These are phyloP conservation scores for Tarsius wallacei DNA, from an alignment of 2,797 vertebrate species.

Conservation along the genomic window DNA sequence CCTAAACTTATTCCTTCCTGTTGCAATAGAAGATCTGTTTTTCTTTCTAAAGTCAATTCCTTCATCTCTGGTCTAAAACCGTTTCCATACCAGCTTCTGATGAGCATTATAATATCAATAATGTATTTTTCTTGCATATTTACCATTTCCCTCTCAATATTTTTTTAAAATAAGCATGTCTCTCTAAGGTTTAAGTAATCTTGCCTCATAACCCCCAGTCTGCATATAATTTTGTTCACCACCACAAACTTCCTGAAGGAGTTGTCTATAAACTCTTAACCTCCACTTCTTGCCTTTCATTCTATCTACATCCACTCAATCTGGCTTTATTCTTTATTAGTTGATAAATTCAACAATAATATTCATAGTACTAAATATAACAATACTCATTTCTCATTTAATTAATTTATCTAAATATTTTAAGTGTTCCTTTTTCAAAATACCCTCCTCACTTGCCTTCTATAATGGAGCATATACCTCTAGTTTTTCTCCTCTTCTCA, in stretches of 20 bases:
- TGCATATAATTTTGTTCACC: background rate
- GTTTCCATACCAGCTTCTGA: background rate
- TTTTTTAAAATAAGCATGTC: background rate
- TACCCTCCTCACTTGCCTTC: background rate
- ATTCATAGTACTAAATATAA: background rate
- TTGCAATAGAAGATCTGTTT: background rate
- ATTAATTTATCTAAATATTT: background rate
- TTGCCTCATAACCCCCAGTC: background rate
- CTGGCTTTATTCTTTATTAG: background rate
- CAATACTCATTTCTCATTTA: background rate
- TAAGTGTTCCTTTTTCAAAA: background rate
- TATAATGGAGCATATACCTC: background rate
- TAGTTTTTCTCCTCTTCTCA: background rate
- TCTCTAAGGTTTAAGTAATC: background rate
- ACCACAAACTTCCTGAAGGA: background rate
- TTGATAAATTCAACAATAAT: background rate
- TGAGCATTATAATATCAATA: background rate
- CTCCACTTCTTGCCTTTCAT: background rate
- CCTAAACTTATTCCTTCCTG: background rate
- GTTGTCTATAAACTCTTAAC: background rate
- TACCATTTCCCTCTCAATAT: background rate
- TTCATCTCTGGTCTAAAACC: background rate
- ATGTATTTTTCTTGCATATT: background rate
- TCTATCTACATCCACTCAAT: background rate
- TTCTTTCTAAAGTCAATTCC: conserved; percentile 11